Evolutionary conservation across 2,888 invertebrate genomes (phyloP), one percentile per base, ranked within the genome.

Genomic region (Platerodrilus igneus): DNA sequence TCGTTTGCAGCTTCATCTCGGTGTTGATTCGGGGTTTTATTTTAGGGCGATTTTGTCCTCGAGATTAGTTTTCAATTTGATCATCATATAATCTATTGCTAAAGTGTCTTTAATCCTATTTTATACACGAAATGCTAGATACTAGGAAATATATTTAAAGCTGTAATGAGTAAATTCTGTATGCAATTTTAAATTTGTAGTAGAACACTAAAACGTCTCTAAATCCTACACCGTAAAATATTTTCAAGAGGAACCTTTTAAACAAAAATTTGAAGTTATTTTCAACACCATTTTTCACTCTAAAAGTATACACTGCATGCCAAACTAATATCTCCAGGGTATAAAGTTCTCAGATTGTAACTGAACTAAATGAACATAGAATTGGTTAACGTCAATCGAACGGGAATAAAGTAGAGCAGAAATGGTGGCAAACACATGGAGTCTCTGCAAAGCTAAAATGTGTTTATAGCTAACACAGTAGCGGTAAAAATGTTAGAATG

Each of bases 311-410:
- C 48, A 58, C 57, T 60, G 56, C 60, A 60, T 58, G 60, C 57
- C 60, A 55, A 60, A 61, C 60, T 63, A 59, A 64, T 60, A 63
- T 61, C 65, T 63, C 64, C 35, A 36, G 64, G 63, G 63, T 53
- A 62, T 62, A 61, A 61, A 61, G 54, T 66, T 63, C 56, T 54
- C 45, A 47, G 55, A 51, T 55, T 58, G 60, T 63, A 64, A 66
- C 66, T 66, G 65, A 65, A 64, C 60, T 62, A 65, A 66, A 66
- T 65, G 64, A 64, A 64, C 58, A 55, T 61, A 58, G 62, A 63
- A 65, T 64, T 59, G 62, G 56, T 63, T 59, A 59, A 53, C 56
- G 60, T 60, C 62, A 57, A 49, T 47, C 29, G 55, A 59, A 57
- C 51, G 49, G 52, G 25, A 27, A 25, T 34, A 21, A 25, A 29